Base-by-base conservation (phyloP, 2,113 vertebrate species). In the Clarias gariepinus region DNA sequence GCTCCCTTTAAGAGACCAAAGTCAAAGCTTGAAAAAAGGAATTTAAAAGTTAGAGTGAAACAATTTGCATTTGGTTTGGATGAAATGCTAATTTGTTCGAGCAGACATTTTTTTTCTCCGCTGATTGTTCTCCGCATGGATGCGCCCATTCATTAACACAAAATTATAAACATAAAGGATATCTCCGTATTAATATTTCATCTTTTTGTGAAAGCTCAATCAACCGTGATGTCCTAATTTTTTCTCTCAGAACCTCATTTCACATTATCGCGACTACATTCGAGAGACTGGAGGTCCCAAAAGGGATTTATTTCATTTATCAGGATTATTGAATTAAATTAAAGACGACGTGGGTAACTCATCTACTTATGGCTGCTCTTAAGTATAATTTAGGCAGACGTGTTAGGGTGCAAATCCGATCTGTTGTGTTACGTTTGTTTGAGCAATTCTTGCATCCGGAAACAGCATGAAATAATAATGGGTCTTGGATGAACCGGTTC, bases 251-350 rank as follows among this genome's bases (percentile, higher is more conserved):
- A 95, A 96, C 93, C 95, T 95, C 94, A 96, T 96, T 96, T 95
- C 93, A 93, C 93, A 95, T 95, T 95, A 95, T 96, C 95, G 94
- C 94, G 61, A 78, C 93, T 92, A 61, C 83, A 94, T 93, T 94
- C 94, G 94, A 95, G 94, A 93, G 95, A 94, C 91, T 74, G 93
- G 92, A 92, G 94, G 94, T 95, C 95, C 95, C 95, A 95, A 90
- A 94, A 95, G 95, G 95, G 94, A 96, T 96, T 96, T 95, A 95
- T 95, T 96, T 95, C 95, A 95, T 95, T 95, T 95, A 95, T 95
- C 92, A 81, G 94, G 94, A 95, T 95, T 96, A 95, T 96, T 96
- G 94, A 96, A 96, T 96, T 96, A 96, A 96, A 96, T 95, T 95
- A 95, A 95, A 95, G 91, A 89, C 94, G 95, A 96, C 91, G 91